These are phyloP conservation scores for Acanthornis magna DNA, from an alignment of 2,797 vertebrate genomes.

Conservation along the genomic window DNA sequence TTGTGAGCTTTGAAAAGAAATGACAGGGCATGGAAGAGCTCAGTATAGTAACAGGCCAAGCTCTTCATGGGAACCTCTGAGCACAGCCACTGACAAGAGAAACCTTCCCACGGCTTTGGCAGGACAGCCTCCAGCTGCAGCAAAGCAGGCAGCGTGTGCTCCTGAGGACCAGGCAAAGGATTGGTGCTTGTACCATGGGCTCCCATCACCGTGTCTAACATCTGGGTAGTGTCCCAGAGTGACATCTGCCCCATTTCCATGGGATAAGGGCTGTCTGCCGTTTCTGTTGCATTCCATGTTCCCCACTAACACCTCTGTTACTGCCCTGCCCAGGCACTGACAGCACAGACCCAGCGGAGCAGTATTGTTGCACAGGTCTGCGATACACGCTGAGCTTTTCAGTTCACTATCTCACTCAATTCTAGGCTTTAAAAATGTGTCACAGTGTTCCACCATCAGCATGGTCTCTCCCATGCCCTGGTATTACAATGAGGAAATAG, in stretches of 20 bases:
- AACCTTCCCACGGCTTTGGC: neutral
- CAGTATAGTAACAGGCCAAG: neutral
- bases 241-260: neutral
- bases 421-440: neutral
- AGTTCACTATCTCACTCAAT: neutral
- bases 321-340: neutral
- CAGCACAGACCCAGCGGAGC: neutral
- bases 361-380: neutral
- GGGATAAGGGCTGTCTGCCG: neutral
- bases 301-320: rapidly evolving
- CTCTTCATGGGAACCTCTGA: neutral
- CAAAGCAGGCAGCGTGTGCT: neutral
- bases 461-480: neutral
- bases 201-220: no score
- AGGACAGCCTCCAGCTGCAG: neutral
- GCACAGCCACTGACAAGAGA: neutral
- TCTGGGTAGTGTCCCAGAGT: neutral
- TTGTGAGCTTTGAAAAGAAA: neutral
- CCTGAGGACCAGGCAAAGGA: neutral
- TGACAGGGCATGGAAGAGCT: neutral
- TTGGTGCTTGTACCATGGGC: neutral
- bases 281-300: neutral
- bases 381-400: neutral
- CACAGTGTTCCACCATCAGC: neutral
- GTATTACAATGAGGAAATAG: neutral